phyloP scores from a whole-genome alignment of 2,888 invertebrate genomes.

The Lasioglossum lativentre region DNA sequence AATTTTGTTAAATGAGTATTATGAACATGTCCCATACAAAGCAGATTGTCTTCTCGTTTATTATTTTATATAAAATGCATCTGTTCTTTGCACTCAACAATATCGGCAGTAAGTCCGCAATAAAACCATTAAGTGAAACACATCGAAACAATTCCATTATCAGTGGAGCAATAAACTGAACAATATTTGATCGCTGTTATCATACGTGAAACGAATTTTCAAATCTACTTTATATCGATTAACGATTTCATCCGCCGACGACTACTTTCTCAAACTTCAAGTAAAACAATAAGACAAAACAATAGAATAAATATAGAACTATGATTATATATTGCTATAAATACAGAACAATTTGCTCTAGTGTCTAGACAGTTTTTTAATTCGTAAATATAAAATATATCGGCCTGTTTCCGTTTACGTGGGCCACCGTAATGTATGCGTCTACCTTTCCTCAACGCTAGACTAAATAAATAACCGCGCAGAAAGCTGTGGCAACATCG shows the following conservation, averaged over 20 bases:
- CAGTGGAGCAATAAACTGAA: conserved; percentile 37
- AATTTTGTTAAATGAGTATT: not conserved
- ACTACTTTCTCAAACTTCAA: not conserved
- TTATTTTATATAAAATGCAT: conserved; percentile 2
- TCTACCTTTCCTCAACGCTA: not conserved
- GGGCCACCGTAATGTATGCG: not conserved
- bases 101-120: not conserved
- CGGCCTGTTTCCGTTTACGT: not conserved
- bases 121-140: conserved; percentile 29
- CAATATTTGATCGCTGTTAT: conserved; percentile 41
- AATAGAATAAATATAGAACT: not conserved
- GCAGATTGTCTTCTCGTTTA: not conserved
- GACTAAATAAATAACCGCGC: not conserved
- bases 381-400: not conserved
- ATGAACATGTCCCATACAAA: not conserved
- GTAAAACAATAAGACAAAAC: too few species aligned
- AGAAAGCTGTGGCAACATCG: not conserved
- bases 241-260: not conserved
- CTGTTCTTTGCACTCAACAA: not conserved
- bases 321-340: too few species aligned
- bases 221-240: not conserved
- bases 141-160: conserved; percentile 24
- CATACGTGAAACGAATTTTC: conserved; percentile 9
- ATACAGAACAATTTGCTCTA: not conserved
- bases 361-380: not conserved